These are phyloP conservation scores for Petromus typicus DNA, from an alignment of 2,113 vertebrate genomes.

Conservation along the genomic window DNA sequence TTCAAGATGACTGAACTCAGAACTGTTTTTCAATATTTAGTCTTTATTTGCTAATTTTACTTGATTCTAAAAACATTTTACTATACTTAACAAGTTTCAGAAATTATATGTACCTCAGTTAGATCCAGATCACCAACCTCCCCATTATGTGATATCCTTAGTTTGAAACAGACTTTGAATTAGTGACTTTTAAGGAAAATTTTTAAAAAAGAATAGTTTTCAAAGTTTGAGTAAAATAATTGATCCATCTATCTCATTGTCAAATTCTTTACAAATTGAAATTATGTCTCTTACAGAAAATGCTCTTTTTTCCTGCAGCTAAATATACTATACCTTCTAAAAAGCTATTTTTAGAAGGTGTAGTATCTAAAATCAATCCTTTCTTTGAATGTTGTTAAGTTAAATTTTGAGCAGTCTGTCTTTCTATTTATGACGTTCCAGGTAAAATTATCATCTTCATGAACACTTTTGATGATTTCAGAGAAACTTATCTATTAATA, in stretches of 20 bases:
- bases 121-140: background rate
- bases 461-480: slow-evolving; percentile 51
- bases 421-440: slow-evolving; percentile 2
- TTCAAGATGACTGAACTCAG: background rate
- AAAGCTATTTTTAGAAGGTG: slow-evolving; percentile 14
- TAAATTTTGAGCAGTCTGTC: slow-evolving; percentile 28
- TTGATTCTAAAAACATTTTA: slow-evolving; percentile 37
- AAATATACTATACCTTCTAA: slow-evolving; percentile 25
- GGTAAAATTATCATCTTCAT: slow-evolving; percentile 30
- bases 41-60: slow-evolving; percentile 5
- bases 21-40: slow-evolving; percentile 45
- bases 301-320: background rate
- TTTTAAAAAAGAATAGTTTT: slow-evolving; percentile 25
- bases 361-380: background rate
- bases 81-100: background rate
- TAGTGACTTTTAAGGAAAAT: slow-evolving; percentile 22
- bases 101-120: slow-evolving; percentile 19
- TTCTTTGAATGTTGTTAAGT: background rate
- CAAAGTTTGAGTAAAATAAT: background rate
- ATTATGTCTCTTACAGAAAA: slow-evolving; percentile 37
- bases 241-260: background rate
- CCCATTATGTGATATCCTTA: slow-evolving; percentile 9
- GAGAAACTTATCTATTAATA: slow-evolving; percentile 46
- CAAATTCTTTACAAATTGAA: background rate
- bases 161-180: background rate